Base-by-base conservation (phyloP, 1,140 invertebrate species). In the Melanaphis sacchari region DNA sequence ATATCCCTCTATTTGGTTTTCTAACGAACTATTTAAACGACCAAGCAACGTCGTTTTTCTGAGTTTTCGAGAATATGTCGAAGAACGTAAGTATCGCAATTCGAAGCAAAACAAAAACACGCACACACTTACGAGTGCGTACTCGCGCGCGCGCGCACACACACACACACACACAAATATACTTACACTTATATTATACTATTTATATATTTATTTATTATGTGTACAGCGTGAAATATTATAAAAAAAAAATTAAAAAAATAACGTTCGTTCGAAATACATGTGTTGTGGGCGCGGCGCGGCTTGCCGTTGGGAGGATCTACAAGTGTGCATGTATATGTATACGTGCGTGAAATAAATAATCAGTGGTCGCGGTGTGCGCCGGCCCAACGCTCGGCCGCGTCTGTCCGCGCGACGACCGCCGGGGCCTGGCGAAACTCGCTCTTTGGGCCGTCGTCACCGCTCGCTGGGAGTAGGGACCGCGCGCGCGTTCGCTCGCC, bases 221-320 rank as follows among this genome's bases (percentile, higher is more conserved):
- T 31, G 18, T n/a, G 59, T 76, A 31, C 59, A 6, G 59, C 59
- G 59, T 66, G 59, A 66, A n/a, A 66, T 66, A 21, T 76, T 6
- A n/a, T 18, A 18, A 66, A 18, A 66, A 15, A 66, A 66, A 66
- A 66, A 66, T 66, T 4, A 41, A 31, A 41, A 31, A 93, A 91
- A 76, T 26, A 87, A 90, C 40, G 84, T 52, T 43, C 59, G 49
- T 59, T 54, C 36, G 40, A 88, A 38, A 31, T 93, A 81, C 41
- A 82, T 76, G 59, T 52, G 66, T 91, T 85, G 93, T 91, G 87
- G 87, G 89, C 76, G 93, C 85, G 93, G 46, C 59, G n/a, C 59
- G 59, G 59, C n/a, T 76, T n/a, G 49, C 46, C 31, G 59, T 52
- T 90, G 93, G 87, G 85, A 82, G 91, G 91, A 93, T 43, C 91